Percentiles rank a stretch among this genome's conserved stretches.
Evolutionary conservation across 2,888 invertebrate genomes (phyloP).

Genomic region (Aradus depressus): DNA sequence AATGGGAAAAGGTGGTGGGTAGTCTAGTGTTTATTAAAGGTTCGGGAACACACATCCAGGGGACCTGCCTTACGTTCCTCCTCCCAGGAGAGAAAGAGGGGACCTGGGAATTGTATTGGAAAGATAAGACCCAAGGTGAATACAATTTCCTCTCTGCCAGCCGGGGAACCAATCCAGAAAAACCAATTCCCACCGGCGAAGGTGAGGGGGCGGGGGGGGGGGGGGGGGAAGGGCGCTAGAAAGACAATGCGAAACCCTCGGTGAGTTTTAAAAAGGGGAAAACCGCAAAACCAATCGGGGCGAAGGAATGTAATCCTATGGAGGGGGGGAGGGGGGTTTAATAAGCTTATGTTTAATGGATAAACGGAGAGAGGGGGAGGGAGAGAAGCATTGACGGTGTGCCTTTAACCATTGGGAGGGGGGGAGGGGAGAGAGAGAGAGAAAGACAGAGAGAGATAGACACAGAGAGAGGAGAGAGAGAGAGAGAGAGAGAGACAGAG

Average conservation of each 20-base stretch:
- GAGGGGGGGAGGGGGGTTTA: slow-evolving; percentile 13
- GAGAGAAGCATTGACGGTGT: too few species aligned
- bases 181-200: slow-evolving; percentile 15
- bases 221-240: slow-evolving; percentile 23
- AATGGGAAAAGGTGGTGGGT: too few species aligned
- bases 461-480: neutral
- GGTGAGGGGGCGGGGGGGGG: slow-evolving; percentile 9
- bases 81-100: slow-evolving; percentile 3
- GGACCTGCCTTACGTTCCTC: too few species aligned
- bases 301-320: slow-evolving; percentile 22
- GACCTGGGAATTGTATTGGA: slow-evolving; percentile 17
- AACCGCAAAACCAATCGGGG: too few species aligned
- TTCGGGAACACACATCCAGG: too few species aligned
- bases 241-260: too few species aligned
- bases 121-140: slow-evolving; percentile 19
- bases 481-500: slow-evolving; percentile 17
- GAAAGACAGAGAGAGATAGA: too few species aligned
- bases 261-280: too few species aligned
- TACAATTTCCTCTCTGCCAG: slow-evolving; percentile 19
- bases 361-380: slow-evolving; percentile 19
- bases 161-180: slow-evolving; percentile 13
- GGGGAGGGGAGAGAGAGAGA: too few species aligned
- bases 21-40: too few species aligned
- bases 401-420: too few species aligned
- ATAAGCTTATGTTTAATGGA: neutral